Evolutionary conservation across 2,113 vertebrate species (phyloP).

Genomic region (Pseudorhombus dupliciocellatus): DNA sequence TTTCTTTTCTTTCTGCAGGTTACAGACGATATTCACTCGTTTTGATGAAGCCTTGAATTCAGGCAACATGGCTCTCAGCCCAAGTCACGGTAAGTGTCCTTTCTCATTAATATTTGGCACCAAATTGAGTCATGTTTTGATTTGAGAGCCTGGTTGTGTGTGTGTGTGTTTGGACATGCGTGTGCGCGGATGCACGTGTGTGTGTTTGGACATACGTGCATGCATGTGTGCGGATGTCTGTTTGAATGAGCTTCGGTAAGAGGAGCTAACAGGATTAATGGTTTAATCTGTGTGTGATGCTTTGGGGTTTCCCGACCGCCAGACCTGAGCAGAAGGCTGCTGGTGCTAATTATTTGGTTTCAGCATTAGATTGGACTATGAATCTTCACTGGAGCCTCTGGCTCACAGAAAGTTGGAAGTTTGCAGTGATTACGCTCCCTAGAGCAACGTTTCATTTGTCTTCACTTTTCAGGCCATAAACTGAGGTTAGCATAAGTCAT

Average conservation of each 20-base stretch:
- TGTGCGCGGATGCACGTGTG: slow-evolving; percentile 18
- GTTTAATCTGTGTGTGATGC: slow-evolving; percentile 46
- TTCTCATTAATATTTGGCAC: slow-evolving; percentile 30
- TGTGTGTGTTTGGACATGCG: slow-evolving; percentile 18
- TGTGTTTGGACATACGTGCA: slow-evolving; percentile 20
- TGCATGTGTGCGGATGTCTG: slow-evolving; percentile 21
- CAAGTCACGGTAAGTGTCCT: slow-evolving; percentile 86
- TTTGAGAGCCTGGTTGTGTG: slow-evolving; percentile 8
- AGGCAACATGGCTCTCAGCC: slow-evolving; percentile 91
- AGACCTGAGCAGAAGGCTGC: slow-evolving; percentile 21
- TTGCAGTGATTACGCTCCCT: neutral
- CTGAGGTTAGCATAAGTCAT: neutral
- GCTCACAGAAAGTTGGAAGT: slow-evolving; percentile 1
- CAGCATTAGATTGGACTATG: slow-evolving; percentile 4
- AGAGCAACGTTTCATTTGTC: slow-evolving; percentile 19
- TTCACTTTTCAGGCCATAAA: neutral
- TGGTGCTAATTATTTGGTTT: neutral
- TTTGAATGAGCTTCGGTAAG: slow-evolving; percentile 63
- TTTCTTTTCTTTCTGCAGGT: slow-evolving; percentile 77
- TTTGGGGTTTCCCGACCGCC: slow-evolving; percentile 15
- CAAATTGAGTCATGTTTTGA: neutral
- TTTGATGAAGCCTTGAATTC: slow-evolving; percentile 96
- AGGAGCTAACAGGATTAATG: slow-evolving; percentile 71
- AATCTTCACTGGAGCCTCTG: neutral
- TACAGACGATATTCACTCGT: slow-evolving; percentile 91